Percentiles rank a stretch among this genome's conserved stretches.
phyloP scores from a whole-genome alignment of 2,113 vertebrate genomes.

The Brevimyrus niger region DNA sequence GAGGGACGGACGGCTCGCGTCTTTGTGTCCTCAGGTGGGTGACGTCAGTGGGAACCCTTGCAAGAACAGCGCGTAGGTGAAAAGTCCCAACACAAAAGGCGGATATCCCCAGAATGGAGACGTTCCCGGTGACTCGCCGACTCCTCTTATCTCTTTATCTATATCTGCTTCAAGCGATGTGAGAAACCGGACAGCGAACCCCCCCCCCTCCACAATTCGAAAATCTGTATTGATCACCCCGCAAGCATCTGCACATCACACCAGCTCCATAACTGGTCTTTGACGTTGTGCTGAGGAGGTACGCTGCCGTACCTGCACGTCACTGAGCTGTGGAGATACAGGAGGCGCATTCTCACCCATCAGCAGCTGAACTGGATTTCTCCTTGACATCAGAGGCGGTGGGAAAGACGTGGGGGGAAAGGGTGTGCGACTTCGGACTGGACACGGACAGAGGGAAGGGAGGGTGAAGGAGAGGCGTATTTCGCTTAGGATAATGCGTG shows the following conservation, averaged over 20 bases:
- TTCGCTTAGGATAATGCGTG: constrained; percentile 25
- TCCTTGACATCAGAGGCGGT: not conserved
- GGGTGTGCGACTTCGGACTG: not conserved
- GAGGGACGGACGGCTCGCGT: not conserved
- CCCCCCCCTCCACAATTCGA: not conserved
- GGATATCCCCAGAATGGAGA: not conserved
- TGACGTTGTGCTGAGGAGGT: not conserved
- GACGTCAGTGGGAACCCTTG: constrained; percentile 25
- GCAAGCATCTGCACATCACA: not conserved
- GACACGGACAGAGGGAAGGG: constrained; percentile 4
- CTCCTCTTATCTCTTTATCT: not conserved
- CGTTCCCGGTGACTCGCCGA: not conserved
- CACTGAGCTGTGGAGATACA: not conserved
- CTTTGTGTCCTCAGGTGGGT: constrained; percentile 28
- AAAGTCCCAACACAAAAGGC: constrained; percentile 10
- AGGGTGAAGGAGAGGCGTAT: not conserved
- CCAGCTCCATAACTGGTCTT: not conserved
- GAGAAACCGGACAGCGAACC: constrained; percentile 4
- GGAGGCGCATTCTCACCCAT: not conserved
- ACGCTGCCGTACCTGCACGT: constrained; percentile 20
- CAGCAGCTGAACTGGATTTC: not conserved
- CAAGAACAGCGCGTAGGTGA: constrained; percentile 8
- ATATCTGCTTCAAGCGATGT: constrained; percentile 18
- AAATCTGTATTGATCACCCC: not conserved
- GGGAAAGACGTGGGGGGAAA: not conserved